These are phyloP conservation scores for Hylaea fasciaria DNA, from an alignment of 2,888 invertebrate genomes.

Conservation along the genomic window DNA sequence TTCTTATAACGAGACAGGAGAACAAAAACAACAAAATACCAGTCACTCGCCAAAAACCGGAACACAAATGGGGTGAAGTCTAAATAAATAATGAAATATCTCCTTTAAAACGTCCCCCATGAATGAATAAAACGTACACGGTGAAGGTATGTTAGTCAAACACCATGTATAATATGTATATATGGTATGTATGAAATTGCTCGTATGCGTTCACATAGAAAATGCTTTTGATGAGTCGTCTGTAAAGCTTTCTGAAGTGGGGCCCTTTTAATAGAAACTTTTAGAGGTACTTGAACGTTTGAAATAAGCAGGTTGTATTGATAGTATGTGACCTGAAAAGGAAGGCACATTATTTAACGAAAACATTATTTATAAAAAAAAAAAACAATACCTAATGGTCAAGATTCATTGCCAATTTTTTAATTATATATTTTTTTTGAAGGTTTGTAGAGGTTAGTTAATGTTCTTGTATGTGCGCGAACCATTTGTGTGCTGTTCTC, in stretches of 20 bases:
- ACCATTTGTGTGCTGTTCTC: no score
- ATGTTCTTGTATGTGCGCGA: no score
- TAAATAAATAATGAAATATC: constrained; percentile 42
- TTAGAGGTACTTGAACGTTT: constrained; percentile 25
- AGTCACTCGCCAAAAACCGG: constrained; percentile 19
- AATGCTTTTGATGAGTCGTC: constrained; percentile 41
- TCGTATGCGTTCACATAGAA: constrained; percentile 41
- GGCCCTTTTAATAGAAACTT: constrained; percentile 31
- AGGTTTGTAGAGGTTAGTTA: no score
- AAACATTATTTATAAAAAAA: no score
- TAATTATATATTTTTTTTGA: no score
- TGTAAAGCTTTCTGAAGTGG: constrained; percentile 35
- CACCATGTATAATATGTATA: constrained; percentile 7
- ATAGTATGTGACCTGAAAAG: no score
- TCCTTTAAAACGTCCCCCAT: constrained; percentile 37
- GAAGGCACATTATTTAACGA: no score
- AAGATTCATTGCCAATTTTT: no score
- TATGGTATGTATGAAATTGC: constrained; percentile 31
- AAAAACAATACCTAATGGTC: no score
- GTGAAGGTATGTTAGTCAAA: constrained; percentile 37
- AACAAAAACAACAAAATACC: not conserved
- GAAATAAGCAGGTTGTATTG: not conserved
- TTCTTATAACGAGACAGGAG: not conserved
- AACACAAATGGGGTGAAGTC: constrained; percentile 31
- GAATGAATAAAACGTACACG: constrained; percentile 38